Conservation (phyloP, 2,888 invertebrate species). For the Andrena bucephala region DNA sequence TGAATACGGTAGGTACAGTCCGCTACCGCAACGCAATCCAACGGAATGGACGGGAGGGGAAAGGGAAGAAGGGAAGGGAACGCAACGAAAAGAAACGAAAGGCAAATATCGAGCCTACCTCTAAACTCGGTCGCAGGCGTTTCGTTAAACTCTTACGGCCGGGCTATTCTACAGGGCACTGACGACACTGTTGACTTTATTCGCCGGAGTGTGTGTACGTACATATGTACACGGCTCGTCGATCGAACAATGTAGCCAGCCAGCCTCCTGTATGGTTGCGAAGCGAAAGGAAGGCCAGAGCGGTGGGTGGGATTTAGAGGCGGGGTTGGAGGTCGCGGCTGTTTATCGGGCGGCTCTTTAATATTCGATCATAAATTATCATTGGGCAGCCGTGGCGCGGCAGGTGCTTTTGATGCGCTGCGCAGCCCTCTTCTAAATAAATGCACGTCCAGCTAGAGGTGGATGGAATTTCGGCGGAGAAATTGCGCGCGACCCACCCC, state of each 20-base stretch:
- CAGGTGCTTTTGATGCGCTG: constrained; percentile 77
- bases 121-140: not conserved
- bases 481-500: not conserved
- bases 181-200: too few relatives aligned
- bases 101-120: constrained; percentile 7
- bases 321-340: constrained; percentile 25
- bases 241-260: too few relatives aligned
- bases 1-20: too few relatives aligned
- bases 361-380: constrained; percentile 76
- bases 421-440: constrained; percentile 74
- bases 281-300: too few relatives aligned
- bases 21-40: too few relatives aligned
- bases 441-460: constrained; percentile 60
- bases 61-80: too few relatives aligned
- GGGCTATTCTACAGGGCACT: not conserved
- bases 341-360: constrained; percentile 70
- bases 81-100: not conserved
- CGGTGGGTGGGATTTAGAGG: not conserved
- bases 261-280: too few relatives aligned
- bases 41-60: too few relatives aligned
- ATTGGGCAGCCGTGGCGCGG: constrained; percentile 59
- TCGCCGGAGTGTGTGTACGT: too few relatives aligned
- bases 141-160: not conserved
- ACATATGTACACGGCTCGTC: too few relatives aligned
- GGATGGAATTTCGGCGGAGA: not conserved